A percentile compares a stretch with the other conserved stretches of the same genome.
These are phyloP conservation scores for Stenolophus ochropezus DNA, from an alignment of 2,888 invertebrate genomes.

Conservation along the genomic window DNA sequence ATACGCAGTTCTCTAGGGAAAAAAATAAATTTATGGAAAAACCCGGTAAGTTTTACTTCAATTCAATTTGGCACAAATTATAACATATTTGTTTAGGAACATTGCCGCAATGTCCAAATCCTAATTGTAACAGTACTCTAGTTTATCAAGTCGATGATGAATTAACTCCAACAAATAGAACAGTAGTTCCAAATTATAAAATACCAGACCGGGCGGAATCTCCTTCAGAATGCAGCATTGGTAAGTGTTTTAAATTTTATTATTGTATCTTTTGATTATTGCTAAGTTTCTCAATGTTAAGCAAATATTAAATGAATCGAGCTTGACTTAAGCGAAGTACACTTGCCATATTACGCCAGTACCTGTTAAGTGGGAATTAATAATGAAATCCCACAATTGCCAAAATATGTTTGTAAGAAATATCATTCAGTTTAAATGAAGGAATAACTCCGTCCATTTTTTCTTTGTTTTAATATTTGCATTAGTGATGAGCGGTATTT, in stretches of 20 bases:
- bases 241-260: constrained; percentile 59
- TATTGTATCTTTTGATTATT: background rate
- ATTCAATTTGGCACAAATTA: background rate
- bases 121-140: constrained; percentile 26
- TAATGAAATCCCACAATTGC: too few relatives aligned
- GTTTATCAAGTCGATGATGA: constrained; percentile 51
- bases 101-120: constrained; percentile 43
- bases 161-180: constrained; percentile 41
- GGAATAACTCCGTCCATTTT: too few relatives aligned
- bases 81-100: background rate
- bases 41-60: background rate
- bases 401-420: too few relatives aligned
- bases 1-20: constrained; percentile 77
- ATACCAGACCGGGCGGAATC: constrained; percentile 62
- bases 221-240: constrained; percentile 66
- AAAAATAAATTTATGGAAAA: constrained; percentile 7
- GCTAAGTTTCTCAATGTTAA: background rate
- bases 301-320: background rate
- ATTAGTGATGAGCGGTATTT: too few relatives aligned
- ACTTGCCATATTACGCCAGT: too few relatives aligned
- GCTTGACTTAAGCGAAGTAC: background rate
- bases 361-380: too few relatives aligned
- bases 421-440: too few relatives aligned
- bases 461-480: too few relatives aligned
- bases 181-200: background rate